These are phyloP conservation scores for Porphyrio hochstetteri DNA, from an alignment of 2,113 vertebrate species.

Conservation along the genomic window DNA sequence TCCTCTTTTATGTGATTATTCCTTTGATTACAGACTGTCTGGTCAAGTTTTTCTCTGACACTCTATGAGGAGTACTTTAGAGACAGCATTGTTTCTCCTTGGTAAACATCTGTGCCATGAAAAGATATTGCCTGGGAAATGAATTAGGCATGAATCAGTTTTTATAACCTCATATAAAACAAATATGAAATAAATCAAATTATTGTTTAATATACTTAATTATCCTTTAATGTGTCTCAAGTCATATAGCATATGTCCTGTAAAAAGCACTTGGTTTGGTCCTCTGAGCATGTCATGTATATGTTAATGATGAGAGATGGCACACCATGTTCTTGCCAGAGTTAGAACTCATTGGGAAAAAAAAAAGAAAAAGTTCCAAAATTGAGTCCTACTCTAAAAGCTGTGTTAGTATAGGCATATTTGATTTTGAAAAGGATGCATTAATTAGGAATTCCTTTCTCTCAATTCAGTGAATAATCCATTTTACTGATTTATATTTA, in stretches of 20 bases:
- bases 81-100: not conserved
- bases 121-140: conserved; percentile 30
- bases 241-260: conserved; percentile 54
- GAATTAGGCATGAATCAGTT: conserved; percentile 8
- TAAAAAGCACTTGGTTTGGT: conserved; percentile 19
- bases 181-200: conserved; percentile 66
- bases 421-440: not conserved
- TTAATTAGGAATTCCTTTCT: not conserved
- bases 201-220: conserved; percentile 62
- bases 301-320: conserved; percentile 63
- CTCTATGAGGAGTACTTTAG: not conserved
- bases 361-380: not conserved
- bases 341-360: not conserved
- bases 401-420: not conserved
- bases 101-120: conserved; percentile 17
- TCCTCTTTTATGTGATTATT: not conserved
- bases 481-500: not conserved
- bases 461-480: not conserved
- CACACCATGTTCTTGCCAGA: not conserved
- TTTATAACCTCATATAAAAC: conserved; percentile 42
- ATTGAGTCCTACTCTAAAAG: not conserved
- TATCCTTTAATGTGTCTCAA: conserved; percentile 28
- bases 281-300: conserved; percentile 40
- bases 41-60: not conserved
- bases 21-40: not conserved